Conservation (phyloP, 2,888 invertebrate species). For the Bibio marci region DNA sequence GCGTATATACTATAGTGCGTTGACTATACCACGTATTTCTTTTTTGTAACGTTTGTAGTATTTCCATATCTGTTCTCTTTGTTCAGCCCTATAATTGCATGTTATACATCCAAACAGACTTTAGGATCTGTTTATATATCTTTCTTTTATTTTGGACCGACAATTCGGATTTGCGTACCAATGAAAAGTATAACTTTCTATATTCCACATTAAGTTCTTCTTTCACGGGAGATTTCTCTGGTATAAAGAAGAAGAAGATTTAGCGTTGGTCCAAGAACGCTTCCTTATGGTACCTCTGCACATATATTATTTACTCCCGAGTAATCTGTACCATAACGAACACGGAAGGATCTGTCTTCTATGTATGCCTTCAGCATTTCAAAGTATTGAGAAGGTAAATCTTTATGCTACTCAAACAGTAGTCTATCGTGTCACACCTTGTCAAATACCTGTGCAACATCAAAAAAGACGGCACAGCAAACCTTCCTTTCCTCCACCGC, state of each 20-base stretch:
- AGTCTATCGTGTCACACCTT: not conserved
- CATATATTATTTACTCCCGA: not conserved
- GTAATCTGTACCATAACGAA: too few relatives aligned
- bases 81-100: too few relatives aligned
- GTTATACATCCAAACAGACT: too few relatives aligned
- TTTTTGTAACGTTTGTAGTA: too few relatives aligned
- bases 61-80: too few relatives aligned
- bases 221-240: not conserved
- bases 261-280: not conserved
- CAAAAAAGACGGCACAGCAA: constrained; percentile 4
- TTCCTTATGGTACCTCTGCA: not conserved
- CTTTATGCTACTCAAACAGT: too few relatives aligned
- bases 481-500: constrained; percentile 4
- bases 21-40: too few relatives aligned
- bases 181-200: not conserved
- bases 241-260: not conserved
- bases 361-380: not conserved
- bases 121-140: too few relatives aligned
- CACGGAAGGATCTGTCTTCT: not conserved
- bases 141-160: too few relatives aligned
- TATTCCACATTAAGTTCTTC: not conserved
- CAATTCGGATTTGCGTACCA: too few relatives aligned
- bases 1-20: too few relatives aligned
- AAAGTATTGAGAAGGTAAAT: too few relatives aligned
- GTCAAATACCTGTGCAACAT: constrained; percentile 5